Base-by-base conservation (phyloP, 2,888 invertebrate species). In the Drosophila leonis region DNA sequence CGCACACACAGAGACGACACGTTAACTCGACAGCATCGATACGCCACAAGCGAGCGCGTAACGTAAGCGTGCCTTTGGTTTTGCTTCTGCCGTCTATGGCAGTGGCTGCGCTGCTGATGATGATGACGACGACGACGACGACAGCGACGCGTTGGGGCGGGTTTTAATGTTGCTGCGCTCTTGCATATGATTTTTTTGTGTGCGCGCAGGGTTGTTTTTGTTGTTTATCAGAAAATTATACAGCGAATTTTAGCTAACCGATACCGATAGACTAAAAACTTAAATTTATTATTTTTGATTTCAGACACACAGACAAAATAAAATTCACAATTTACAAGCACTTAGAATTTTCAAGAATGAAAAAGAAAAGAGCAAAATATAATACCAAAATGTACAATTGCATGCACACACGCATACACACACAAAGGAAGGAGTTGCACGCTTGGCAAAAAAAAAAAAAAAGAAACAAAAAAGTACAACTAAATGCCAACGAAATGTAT, bases 131-230 rank as follows among this genome's bases (percentile, higher is more conserved):
- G 72, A 48, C 24, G 67, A 73, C 49, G 69, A 66, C 71, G 77
- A 42, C 65, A 54, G 48, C 78, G 69, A 73, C 74, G 78, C 79
- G 79, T 76, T 78, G 76, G 76, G 76, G 75, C 76, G 75, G 79
- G 65, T 77, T 77, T 78, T 75, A 77, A 77, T 76, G 63, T 71
- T 77, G 79, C 65, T 77, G 75, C 79, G 75, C 79, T 77, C 75
- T 77, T 78, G 75, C 79, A 76, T 78, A 76, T 76, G 76, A 69
- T 65, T 78, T 64, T 55, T 46, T 42, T 69, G 55, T 63, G 65
- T 74, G 59, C 62, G 77, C 75, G 75, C 75, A 79, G 75, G 75
- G 75, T 79, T 75, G 75, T 79, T 79, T 64, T 64, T 55, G 57
- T 65, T 75, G 75, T 79, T 77, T 77, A 79, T 79, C 75, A 77